Evolutionary conservation across 2,113 vertebrate genomes (phyloP).

Genomic region (Tragelaphus scriptus): DNA sequence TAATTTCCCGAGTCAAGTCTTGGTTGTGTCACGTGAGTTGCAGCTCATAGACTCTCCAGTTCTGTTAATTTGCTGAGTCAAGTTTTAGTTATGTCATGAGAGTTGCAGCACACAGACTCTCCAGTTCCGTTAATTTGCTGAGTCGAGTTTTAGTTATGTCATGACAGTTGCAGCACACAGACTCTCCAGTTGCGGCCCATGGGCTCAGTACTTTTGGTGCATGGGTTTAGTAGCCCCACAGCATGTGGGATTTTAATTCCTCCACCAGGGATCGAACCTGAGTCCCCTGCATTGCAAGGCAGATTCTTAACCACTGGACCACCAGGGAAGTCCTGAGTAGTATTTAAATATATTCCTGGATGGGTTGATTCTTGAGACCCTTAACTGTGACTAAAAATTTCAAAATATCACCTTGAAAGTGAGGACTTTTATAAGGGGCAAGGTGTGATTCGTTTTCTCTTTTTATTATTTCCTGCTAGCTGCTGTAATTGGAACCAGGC

Average conservation of each 20-base stretch:
- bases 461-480: conserved; percentile 76
- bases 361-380: not conserved
- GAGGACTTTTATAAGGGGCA: not conserved
- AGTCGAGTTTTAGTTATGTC: not conserved
- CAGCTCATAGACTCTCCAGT: not conserved
- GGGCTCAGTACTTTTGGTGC: not conserved
- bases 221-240: not conserved
- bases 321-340: not conserved
- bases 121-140: not conserved
- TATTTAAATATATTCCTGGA: not conserved
- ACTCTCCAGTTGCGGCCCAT: not conserved
- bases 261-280: not conserved
- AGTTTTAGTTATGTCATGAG: not conserved
- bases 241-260: not conserved
- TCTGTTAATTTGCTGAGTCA: not conserved
- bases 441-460: conserved; percentile 15
- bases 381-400: not conserved
- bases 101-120: not conserved
- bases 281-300: not conserved
- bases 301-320: not conserved
- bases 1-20: not conserved
- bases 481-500: conserved; percentile 92
- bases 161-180: not conserved
- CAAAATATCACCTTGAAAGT: not conserved
- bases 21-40: not conserved